Base-by-base conservation (phyloP, 2,888 invertebrate species). In the Synanthedon formicaeformis region DNA sequence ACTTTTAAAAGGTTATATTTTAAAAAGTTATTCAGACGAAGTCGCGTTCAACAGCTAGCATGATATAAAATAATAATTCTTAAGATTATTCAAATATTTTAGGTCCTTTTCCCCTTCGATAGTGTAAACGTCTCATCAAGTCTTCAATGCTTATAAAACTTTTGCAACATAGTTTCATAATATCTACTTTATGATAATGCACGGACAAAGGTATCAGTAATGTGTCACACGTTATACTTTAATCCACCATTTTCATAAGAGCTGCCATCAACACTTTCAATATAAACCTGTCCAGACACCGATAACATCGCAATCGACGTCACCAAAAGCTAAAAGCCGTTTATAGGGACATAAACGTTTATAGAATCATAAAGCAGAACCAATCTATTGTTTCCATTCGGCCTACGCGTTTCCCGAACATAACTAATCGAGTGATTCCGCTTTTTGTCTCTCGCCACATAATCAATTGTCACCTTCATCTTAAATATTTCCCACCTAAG, bases 321-420 rank as follows among this genome's bases (percentile, higher is more conserved):
- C 58, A 71, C 78, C 77, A 75, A 83, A 81, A 82, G 79, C 79
- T 78, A 81, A 84, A 81, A 81, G 71, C 75, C 82, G 77, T 83
- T 85, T 83, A 83, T 80, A 75, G 75, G 75, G 68, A 75, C 79
- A 85, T 87, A 82, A 86, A 86, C 80, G 81, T 84, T 87, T 86
- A 84, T 86, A 76, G 82, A 85, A 80, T 83, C 85, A 83, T 86
- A 87, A 86, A 87, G 71, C 77, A 82, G 75, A 74, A 70, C 74
- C 81, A 74, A 84, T 81, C 81, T 80, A 86, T 87, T 86, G 86
- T 87, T 78, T 79, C 75, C 66, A 71, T 67, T 65, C 78, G 66
- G 67, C 82, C 85, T 81, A 83, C 86, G 83, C 81, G 63, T 69
- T 67, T 63, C 71, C 73, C 66, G 75, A 73, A 84, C 80, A 79